Evolutionary conservation across 2,113 vertebrate genomes (phyloP).

Genomic region (Leptosomus discolor): DNA sequence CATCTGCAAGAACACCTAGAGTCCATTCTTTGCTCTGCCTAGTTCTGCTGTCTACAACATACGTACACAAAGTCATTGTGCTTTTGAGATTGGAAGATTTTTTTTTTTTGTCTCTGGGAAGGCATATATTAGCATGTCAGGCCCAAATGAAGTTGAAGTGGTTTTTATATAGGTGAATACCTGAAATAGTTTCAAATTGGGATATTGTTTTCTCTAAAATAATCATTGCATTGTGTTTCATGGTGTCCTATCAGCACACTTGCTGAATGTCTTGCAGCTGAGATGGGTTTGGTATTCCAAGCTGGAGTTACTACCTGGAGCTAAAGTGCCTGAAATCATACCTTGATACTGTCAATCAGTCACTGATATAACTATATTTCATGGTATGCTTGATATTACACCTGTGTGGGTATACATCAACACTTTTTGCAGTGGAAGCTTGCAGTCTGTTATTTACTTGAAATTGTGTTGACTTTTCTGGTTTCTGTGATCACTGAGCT

Average conservation of each 20-base stretch:
- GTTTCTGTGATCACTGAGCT: background rate
- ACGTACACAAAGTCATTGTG: accelerated
- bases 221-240: background rate
- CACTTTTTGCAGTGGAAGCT: background rate
- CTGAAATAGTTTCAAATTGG: background rate
- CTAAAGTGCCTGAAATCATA: background rate
- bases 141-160: background rate
- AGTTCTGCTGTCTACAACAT: background rate
- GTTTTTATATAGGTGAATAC: background rate
- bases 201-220: background rate
- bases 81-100: background rate
- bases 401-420: background rate
- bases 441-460: background rate
- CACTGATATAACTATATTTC: background rate
- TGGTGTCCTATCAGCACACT: background rate
- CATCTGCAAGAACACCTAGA: background rate
- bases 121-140: background rate
- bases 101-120: background rate
- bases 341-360: background rate
- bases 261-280: background rate
- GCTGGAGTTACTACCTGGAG: background rate
- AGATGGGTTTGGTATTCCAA: background rate
- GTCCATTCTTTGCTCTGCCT: background rate
- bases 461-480: background rate
- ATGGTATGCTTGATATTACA: background rate